These are phyloP conservation scores for Corythornis cristatus DNA, from an alignment of 2,113 vertebrate species.

Conservation along the genomic window DNA sequence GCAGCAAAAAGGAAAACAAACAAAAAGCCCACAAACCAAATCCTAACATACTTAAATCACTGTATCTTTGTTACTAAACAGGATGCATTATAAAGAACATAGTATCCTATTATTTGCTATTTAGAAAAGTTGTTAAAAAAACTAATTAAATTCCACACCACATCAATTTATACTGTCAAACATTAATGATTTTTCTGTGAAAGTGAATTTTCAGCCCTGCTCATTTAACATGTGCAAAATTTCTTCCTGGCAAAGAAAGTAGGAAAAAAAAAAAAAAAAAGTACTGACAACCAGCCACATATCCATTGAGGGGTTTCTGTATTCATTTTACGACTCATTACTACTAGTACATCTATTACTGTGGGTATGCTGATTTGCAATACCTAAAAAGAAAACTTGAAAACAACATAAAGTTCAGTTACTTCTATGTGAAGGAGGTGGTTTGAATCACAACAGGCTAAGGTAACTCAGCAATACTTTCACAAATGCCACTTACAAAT, in stretches of 20 bases:
- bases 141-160: neutral
- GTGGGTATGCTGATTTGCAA: neutral
- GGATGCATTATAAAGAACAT: neutral
- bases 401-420: neutral
- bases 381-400: neutral
- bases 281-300: neutral
- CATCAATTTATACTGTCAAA: neutral
- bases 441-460: neutral
- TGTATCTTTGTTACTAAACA: neutral
- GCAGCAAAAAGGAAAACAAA: neutral
- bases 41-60: neutral
- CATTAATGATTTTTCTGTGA: neutral
- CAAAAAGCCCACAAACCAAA: neutral
- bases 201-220: neutral
- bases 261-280: neutral
- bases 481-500: conserved; percentile 37
- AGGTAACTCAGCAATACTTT: neutral
- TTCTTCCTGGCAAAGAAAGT: neutral
- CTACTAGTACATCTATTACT: neutral
- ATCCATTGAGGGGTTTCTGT: neutral
- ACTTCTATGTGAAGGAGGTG: neutral
- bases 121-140: neutral
- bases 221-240: neutral
- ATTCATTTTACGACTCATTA: neutral
- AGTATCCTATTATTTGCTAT: neutral